Conservation (phyloP, 1,140 invertebrate species). For the Zophobas morio region DNA sequence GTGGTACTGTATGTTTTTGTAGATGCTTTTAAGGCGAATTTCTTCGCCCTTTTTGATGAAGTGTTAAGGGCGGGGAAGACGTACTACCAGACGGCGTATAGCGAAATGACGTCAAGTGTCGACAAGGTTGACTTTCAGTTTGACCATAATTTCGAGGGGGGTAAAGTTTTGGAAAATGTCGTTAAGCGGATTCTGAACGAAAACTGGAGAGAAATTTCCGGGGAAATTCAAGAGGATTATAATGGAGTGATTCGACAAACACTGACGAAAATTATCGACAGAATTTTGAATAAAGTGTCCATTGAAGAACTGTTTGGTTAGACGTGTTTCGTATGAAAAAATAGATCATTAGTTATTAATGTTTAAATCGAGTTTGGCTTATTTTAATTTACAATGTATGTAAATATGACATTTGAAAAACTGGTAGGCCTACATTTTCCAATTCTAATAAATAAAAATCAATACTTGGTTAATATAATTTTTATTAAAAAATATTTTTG, state of each 20-base stretch:
- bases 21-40: not conserved
- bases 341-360: too few species aligned
- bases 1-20: not conserved
- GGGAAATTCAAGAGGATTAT: not conserved
- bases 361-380: too few species aligned
- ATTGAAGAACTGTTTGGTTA: not conserved
- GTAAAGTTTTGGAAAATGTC: not conserved
- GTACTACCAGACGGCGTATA: too few species aligned
- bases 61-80: not conserved
- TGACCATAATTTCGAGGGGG: not conserved
- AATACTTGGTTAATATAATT: too few species aligned
- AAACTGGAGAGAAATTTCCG: not conserved
- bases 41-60: not conserved
- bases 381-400: too few species aligned
- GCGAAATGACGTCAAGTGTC: not conserved
- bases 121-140: not conserved
- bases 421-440: too few species aligned
- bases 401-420: too few species aligned
- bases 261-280: not conserved
- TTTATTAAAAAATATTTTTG: too few species aligned
- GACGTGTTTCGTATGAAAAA: not conserved
- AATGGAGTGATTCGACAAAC: not conserved
- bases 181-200: slow-evolving; percentile 7
- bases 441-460: too few species aligned
- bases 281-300: not conserved